phyloP scores from a whole-genome alignment of 2,888 invertebrate species.

The Sabatieria punctata region DNA sequence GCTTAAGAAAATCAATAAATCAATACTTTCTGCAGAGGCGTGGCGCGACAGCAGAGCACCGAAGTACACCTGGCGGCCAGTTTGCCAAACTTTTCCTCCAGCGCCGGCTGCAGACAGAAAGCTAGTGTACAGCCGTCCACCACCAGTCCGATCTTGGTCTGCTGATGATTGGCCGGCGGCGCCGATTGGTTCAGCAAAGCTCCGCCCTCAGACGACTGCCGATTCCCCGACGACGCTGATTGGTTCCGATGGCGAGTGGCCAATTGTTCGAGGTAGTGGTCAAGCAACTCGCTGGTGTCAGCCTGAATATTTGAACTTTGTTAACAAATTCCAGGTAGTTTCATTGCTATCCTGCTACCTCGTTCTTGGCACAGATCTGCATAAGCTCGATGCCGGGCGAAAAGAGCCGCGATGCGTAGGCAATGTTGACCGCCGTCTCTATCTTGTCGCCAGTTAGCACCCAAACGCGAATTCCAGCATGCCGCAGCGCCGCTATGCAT shows the following conservation, averaged over 20 bases:
- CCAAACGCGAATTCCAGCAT: slow-evolving; percentile 37
- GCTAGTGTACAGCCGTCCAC: slow-evolving; percentile 81
- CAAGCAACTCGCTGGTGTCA: slow-evolving; percentile 4
- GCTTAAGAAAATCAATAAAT: background rate
- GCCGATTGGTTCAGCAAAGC: no score
- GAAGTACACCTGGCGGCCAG: slow-evolving; percentile 64
- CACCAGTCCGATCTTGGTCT: slow-evolving; percentile 49
- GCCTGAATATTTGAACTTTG: no score
- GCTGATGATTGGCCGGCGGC: slow-evolving; percentile 8
- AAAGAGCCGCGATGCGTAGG: slow-evolving; percentile 53
- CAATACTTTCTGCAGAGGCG: slow-evolving; percentile 53
- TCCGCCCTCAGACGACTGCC: no score
- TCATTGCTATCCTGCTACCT: no score
- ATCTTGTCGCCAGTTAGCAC: slow-evolving; percentile 76
- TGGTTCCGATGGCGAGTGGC: no score
- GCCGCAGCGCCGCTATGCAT: slow-evolving; percentile 53
- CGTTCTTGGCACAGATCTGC: slow-evolving; percentile 28
- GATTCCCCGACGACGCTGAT: no score
- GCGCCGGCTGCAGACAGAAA: slow-evolving; percentile 64
- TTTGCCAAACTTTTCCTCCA: slow-evolving; percentile 62
- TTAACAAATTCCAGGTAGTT: no score
- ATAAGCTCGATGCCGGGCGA: slow-evolving; percentile 23
- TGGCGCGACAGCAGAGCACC: slow-evolving; percentile 74
- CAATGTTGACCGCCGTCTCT: slow-evolving; percentile 84
- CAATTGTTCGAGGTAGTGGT: slow-evolving; percentile 8